Evolutionary conservation across 2,888 invertebrate genomes (phyloP), one percentile per base, ranked within the genome.

Genomic region (Leptopterna dolabrata): DNA sequence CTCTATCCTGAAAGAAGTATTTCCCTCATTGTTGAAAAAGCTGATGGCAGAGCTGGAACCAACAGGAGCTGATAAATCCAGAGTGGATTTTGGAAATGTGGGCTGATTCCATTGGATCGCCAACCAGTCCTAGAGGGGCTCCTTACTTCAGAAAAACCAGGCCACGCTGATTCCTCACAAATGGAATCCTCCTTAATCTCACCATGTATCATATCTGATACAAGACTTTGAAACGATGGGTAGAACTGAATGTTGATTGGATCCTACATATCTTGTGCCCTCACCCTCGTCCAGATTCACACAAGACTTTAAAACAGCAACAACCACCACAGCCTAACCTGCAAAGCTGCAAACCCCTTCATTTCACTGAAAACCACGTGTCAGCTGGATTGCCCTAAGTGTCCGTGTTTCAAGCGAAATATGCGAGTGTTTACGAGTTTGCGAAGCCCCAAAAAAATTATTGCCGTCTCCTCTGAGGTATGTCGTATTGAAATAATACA

Each of bases 1-100:
- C 29, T 71, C 73, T 13, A 24, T 71, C 16, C 73, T 24, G 13
- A 71, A 71, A 71, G 73, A 71, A 3, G 73, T 71, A 3, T 71
- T 71, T 16, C 73, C 73, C 13, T 19, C 16, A 24, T 14, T 71
- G 14, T 16, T 71, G 13, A 71, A 71, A 16, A 71, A 24, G 36
- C 73, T 71, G 36, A 71, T 36, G 29, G 16, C 73, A 36, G 19
- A 71, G 16, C 16, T 71, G 41, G 36, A 78, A 78, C 30, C 36
- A 41, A 19, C 6, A 41, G 43, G 78, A 30, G n/a, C 9, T 24
- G 13, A 78, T 41, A 78, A 78, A 13, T 78, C 16, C 2, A 11
- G 9, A 43, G 41, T 78, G 78, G 78, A 36, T 78, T 78, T n/a
- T 3, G 43, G 43, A 78, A 78, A 19, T 78, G 78, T 19, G 78